Evolutionary conservation across 2,113 vertebrate genomes (phyloP).

Genomic region (Neogale vison): DNA sequence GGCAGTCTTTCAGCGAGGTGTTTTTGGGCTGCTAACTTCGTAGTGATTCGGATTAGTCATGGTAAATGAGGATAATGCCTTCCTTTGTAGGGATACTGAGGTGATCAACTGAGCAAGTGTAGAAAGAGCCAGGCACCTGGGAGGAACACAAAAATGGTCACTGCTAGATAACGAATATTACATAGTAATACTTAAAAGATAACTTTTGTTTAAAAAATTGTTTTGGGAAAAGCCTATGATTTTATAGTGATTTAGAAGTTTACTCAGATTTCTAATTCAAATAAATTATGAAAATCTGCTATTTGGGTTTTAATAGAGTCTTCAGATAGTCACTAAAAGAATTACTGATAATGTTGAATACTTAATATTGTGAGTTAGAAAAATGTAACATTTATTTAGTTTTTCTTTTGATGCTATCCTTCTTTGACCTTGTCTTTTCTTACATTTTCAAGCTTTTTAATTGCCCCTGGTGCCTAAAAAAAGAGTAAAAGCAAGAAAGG

Average conservation of each 20-base stretch:
- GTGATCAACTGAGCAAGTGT: not conserved
- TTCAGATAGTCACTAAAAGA: not conserved
- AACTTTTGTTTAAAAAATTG: not conserved
- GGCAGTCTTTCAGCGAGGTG: not conserved
- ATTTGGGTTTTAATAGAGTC: not conserved
- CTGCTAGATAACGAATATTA: not conserved
- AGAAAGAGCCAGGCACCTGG: not conserved
- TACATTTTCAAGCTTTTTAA: conserved; percentile 24
- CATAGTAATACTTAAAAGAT: not conserved
- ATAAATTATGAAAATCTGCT: conserved; percentile 34
- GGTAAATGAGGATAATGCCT: not conserved
- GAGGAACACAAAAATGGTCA: not conserved
- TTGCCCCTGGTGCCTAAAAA: conserved; percentile 9
- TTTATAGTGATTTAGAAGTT: not conserved
- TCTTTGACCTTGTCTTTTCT: conserved; percentile 25
- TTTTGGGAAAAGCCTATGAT: not conserved
- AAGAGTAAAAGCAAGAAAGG: conserved; percentile 72
- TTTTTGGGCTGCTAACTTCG: not conserved
- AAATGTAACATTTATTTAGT: not conserved
- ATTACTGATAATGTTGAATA: not conserved
- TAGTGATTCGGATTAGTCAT: not conserved
- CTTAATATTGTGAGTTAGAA: not conserved
- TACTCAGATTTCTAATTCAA: conserved; percentile 33
- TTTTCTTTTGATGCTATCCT: conserved; percentile 20
- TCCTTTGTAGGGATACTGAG: not conserved